Base-by-base conservation (phyloP, 2,113 vertebrate species). In the Trogon melanurus region DNA sequence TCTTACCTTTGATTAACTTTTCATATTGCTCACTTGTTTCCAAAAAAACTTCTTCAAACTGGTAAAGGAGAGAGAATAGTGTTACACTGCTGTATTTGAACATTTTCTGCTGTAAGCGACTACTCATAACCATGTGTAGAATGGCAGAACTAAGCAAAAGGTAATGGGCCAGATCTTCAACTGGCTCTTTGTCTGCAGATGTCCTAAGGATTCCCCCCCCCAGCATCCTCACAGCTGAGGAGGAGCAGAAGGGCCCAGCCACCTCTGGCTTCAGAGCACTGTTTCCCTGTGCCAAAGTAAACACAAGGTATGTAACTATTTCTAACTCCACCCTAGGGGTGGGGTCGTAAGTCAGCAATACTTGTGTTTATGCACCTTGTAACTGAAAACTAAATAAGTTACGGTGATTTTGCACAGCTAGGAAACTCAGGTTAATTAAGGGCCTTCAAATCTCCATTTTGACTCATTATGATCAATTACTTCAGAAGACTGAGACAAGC, bases 31-130 rank as follows among this genome's bases (percentile, higher is more conserved):
- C 98, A 62, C 85, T 98, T 64, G 96, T 98, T 88, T 98, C 98
- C 92, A 99, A 79, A 96, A 96, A 94, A 45, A 96, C 69, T 92
- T 99, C 99, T 79, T 99, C 99, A 95, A 99, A 99, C 99, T 99
- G 97, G 82, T 88, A 82, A 88, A 78, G 19, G 27, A 82, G 86
- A 45, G 20, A 89, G 10, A 47, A 34, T 12, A 78, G 34, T 16
- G 16, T 96, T 69, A 92, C 22, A 17, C 3, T 27, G 30, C 10
- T 65, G 32, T 32, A 62, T 36, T 65, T 69, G 11, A 79, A 30
- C 17, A 14, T 20, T 45, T 76, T 62, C 32, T 83, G 87, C 51
- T 62, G 16, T 13, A 65, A 60, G 23, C 9, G 23, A 53, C 51
- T 54, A 8, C 16, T 44, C 25, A 32, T 41, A 73, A 87, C 14